Percentiles rank a stretch among this genome's conserved stretches.
These are phyloP conservation scores for Taenioides sp. DNA, from an alignment of 2,797 vertebrate species.

Conservation along the genomic window DNA sequence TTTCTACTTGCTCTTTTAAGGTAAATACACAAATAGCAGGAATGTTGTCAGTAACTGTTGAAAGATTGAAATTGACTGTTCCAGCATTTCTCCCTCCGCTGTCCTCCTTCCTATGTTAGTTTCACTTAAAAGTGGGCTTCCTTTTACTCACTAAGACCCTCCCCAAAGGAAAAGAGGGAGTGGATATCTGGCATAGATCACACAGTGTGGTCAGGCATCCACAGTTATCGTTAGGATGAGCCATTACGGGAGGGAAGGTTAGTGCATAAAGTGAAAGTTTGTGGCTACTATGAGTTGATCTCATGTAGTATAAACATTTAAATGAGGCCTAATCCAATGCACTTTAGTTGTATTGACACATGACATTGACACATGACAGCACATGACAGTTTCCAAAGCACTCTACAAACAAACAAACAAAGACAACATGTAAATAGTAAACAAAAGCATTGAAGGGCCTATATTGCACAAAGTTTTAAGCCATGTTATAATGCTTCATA, in stretches of 20 bases:
- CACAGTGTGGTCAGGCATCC: background rate
- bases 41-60: background rate
- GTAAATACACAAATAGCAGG: background rate
- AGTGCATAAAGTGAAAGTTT: background rate
- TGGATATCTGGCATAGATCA: slow-evolving; percentile 18
- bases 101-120: slow-evolving; percentile 18
- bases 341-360: too few species aligned
- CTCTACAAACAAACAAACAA: too few species aligned
- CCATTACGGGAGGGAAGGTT: background rate
- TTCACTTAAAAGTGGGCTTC: slow-evolving; percentile 25
- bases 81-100: slow-evolving; percentile 17
- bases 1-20: slow-evolving; percentile 4
- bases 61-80: background rate
- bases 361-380: too few species aligned
- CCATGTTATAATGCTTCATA: too few species aligned
- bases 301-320: background rate
- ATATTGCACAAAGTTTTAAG: too few species aligned
- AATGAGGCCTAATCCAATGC: too few species aligned
- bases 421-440: too few species aligned
- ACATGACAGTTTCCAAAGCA: too few species aligned
- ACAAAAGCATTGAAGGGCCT: too few species aligned
- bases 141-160: slow-evolving; percentile 30
- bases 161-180: slow-evolving; percentile 43
- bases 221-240: background rate
- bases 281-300: background rate